Conservation (phyloP, 2,797 vertebrate genomes). For the Smutsia temminckii region DNA sequence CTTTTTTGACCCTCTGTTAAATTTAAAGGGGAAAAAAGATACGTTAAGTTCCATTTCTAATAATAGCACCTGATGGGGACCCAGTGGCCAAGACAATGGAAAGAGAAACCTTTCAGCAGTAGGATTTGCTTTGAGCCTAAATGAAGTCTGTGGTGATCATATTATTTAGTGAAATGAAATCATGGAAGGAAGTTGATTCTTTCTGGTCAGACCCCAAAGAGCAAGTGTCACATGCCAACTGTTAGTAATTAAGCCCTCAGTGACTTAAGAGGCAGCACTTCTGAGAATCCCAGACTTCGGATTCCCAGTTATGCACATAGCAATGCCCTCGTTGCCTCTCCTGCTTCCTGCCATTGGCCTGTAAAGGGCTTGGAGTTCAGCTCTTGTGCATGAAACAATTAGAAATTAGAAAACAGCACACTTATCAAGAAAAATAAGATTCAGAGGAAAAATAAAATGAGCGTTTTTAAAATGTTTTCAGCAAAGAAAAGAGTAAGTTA, state of each 20-base stretch:
- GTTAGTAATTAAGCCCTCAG: background rate
- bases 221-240: background rate
- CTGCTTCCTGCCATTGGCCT: background rate
- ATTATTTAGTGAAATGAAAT: constrained; percentile 35
- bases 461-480: background rate
- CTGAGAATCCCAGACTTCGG: background rate
- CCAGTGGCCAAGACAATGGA: background rate
- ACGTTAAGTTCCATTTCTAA: constrained; percentile 69
- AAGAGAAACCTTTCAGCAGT: constrained; percentile 20
- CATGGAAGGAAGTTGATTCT: background rate
- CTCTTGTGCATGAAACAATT: background rate
- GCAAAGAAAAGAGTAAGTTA: background rate
- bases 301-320: background rate
- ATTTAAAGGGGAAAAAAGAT: constrained; percentile 62
- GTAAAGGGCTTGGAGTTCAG: constrained; percentile 10
- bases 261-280: background rate
- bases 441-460: background rate
- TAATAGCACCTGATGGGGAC: constrained; percentile 34
- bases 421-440: background rate
- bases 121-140: constrained; percentile 9
- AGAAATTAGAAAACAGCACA: background rate
- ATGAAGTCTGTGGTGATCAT: background rate
- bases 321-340: background rate
- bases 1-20: constrained; percentile 60
- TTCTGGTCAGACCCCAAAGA: constrained; percentile 10